Base-by-base conservation (phyloP, 2,113 vertebrate species). In the Cheirogaleus medius region DNA sequence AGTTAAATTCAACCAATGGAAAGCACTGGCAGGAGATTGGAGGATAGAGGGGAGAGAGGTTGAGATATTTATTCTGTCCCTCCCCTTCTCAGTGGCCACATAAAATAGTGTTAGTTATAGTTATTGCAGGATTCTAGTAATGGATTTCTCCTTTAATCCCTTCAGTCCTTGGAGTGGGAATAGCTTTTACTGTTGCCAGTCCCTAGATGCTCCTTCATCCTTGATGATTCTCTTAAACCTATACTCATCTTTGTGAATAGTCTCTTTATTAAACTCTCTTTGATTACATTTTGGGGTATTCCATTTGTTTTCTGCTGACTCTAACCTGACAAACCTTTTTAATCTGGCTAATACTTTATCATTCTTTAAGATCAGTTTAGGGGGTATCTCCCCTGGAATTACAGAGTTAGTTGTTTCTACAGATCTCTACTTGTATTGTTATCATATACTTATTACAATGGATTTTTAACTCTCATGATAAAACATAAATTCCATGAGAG, bases 401-500 rank as follows among this genome's bases (percentile, higher is more conserved):
- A 68, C 8, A 73, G 25, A 91, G 52, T 63, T 74, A 15, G 23
- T 18, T 92, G n/a, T 73, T 90, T 20, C 34, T 21, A 87, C 2
- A 87, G 54, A 92, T 68, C 7, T 8, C 20, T 66, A 25, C 17
- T 54, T 71, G 25, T 32, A 81, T 34, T 89, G 56, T 37, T 76
- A 63, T 54, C 60, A 94, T 25, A 92, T 3, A 78, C 20, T 58
- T 47, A 87, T 56, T 42, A 86, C n/a, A 42, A 0, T 95, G 47
- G 8, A 81, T 29, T 96, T 96, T 91, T 82, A 93, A 90, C 10
- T 93, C 4, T 73, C 17, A 60, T 42, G 25, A 82, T 74, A 87
- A 93, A 90, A 93, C 78, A 91, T 76, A 97, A 93, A 95, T 93
- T 91, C 15, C 54, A 58, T 54, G 20, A 90, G 42, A 92, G 37